These are phyloP conservation scores for Microcebus ravelobensis DNA, from an alignment of 2,113 vertebrate species.

Conservation along the genomic window DNA sequence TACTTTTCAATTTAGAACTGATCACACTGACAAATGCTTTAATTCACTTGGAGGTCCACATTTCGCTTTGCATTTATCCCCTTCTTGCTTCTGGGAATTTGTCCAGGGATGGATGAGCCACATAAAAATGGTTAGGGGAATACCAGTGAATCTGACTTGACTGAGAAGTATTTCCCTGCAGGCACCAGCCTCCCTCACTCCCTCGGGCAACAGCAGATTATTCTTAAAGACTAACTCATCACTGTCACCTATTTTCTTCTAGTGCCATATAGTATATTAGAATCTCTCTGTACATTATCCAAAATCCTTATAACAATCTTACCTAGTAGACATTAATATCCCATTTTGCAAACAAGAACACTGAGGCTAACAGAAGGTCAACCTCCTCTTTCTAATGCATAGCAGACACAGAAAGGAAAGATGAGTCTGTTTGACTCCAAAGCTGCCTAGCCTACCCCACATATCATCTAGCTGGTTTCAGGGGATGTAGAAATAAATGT, in stretches of 20 bases:
- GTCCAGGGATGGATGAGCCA: background rate
- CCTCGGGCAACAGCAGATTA: background rate
- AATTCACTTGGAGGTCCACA: constrained; percentile 40
- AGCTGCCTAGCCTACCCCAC: background rate
- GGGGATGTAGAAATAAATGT: background rate
- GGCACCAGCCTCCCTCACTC: background rate
- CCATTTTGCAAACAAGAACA: background rate
- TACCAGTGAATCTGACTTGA: background rate
- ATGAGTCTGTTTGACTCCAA: background rate
- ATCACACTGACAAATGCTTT: constrained; percentile 50
- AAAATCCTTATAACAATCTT: background rate
- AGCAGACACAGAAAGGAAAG: background rate
- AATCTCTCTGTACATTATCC: background rate
- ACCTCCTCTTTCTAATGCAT: fast-evolving
- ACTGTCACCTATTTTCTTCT: background rate
- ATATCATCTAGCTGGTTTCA: background rate
- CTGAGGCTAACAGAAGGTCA: background rate
- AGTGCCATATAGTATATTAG: background rate
- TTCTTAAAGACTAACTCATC: background rate
- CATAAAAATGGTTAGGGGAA: background rate
- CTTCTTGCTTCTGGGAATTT: constrained; percentile 50
- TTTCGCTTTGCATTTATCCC: constrained; percentile 62
- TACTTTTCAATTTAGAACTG: constrained; percentile 62
- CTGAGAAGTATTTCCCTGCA: background rate
- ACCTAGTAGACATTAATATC: background rate